These are phyloP conservation scores for Microcebus lehilahytsara DNA, from an alignment of 2,113 vertebrate species.

Conservation along the genomic window DNA sequence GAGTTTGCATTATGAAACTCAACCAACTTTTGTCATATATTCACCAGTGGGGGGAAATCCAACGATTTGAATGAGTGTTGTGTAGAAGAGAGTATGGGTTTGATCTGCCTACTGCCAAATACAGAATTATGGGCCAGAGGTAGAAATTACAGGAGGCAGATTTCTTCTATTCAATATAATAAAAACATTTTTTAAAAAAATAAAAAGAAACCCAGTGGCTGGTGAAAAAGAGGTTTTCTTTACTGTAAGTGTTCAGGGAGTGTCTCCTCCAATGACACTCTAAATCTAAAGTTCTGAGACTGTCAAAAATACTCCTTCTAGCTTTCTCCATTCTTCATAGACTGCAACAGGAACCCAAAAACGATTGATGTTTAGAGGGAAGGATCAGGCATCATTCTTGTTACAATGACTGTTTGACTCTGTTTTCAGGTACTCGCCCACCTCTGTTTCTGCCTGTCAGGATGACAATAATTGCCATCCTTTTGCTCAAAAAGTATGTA, in stretches of 20 bases:
- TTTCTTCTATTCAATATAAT: background rate
- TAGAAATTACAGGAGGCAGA: background rate
- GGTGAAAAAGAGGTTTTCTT: background rate
- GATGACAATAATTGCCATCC: background rate
- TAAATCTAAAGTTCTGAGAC: background rate
- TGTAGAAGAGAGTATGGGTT: background rate
- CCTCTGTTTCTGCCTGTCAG: background rate
- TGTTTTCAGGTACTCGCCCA: background rate
- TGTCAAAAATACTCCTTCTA: background rate
- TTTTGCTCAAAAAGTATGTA: background rate
- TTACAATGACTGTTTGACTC: background rate
- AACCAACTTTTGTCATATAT: background rate
- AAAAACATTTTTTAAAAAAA: background rate
- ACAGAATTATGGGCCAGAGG: background rate
- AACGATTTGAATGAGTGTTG: background rate
- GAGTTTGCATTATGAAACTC: background rate
- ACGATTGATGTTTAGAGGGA: background rate
- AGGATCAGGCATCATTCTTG: background rate
- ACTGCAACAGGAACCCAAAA: background rate
- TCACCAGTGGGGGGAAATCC: background rate
- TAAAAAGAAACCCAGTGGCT: background rate
- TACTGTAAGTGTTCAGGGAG: background rate
- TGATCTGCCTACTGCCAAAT: background rate
- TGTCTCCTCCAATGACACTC: background rate
- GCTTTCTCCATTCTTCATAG: background rate